These are phyloP conservation scores for Schizopygopsis malacanthus DNA, from an alignment of 2,797 vertebrate species.

Conservation along the genomic window DNA sequence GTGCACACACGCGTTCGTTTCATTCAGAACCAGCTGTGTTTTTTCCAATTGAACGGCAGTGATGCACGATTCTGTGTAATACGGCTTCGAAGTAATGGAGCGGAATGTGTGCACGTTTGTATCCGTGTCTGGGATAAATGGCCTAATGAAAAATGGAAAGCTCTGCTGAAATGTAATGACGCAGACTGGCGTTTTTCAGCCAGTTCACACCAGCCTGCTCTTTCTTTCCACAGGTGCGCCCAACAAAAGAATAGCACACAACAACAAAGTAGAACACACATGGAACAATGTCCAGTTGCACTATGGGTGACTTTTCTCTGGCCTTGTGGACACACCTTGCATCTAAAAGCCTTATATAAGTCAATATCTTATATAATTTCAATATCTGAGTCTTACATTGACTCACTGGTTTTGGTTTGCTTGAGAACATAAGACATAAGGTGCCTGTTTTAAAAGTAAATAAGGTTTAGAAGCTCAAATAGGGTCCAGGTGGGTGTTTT, in stretches of 20 bases:
- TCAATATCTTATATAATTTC: slow-evolving; percentile 1
- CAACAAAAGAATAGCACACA: background rate
- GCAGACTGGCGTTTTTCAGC: background rate
- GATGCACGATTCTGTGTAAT: slow-evolving; percentile 47
- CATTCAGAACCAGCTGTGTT: background rate
- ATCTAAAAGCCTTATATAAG: slow-evolving; percentile 9
- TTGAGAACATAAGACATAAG: background rate
- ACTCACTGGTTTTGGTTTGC: background rate
- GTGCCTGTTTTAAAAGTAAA: slow-evolving; percentile 9
- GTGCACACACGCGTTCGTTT: background rate
- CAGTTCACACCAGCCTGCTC: background rate
- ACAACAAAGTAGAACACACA: background rate
- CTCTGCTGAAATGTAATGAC: slow-evolving; percentile 34
- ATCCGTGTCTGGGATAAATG: slow-evolving; percentile 43
- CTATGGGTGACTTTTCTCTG: slow-evolving; percentile 12
- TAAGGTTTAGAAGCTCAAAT: slow-evolving; percentile 2
- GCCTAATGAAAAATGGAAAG: slow-evolving; percentile 52
- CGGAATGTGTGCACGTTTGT: slow-evolving; percentile 3
- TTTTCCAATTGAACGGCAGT: slow-evolving; percentile 11
- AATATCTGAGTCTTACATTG: background rate
- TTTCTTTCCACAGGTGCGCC: background rate
- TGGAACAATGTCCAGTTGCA: background rate
- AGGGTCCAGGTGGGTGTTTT: background rate
- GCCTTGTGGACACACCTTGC: background rate
- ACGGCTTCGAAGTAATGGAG: slow-evolving; percentile 36